Conservation (phyloP, 2,797 vertebrate genomes). For the Sebastes itinus region DNA sequence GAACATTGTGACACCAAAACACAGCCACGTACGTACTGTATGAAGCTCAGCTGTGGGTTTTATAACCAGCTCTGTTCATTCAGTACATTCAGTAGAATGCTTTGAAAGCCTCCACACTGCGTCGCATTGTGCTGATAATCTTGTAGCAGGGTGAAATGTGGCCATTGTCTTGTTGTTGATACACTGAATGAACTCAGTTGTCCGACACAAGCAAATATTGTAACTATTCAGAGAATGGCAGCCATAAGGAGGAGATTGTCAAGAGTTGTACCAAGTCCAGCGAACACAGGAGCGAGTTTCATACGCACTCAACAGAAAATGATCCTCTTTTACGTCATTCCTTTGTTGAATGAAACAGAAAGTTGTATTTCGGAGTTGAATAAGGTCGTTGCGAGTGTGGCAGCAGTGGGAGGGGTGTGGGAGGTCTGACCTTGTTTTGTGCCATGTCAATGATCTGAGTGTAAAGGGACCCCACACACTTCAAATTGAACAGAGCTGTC, state of each 20-base stretch:
- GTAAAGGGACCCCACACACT: constrained; percentile 27
- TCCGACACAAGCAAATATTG: constrained; percentile 82
- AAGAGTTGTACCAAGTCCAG: constrained; percentile 19
- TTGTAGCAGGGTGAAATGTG: constrained; percentile 71
- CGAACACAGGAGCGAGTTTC: constrained; percentile 31
- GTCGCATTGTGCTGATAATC: constrained; percentile 76
- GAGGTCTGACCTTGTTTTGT: constrained; percentile 59
- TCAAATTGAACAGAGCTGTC: constrained; percentile 27
- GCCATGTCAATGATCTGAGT: constrained; percentile 47
- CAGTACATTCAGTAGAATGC: constrained; percentile 58
- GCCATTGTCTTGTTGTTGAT: constrained; percentile 77
- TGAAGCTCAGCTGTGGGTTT: constrained; percentile 74
- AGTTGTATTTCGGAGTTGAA: constrained; percentile 42
- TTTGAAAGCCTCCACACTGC: constrained; percentile 73
- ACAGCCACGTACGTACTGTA: constrained; percentile 56
- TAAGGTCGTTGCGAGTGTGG: constrained; percentile 21
- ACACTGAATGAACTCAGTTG: constrained; percentile 79
- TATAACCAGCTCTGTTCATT: constrained; percentile 69
- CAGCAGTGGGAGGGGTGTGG: constrained; percentile 54
- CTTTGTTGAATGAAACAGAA: constrained; percentile 31
- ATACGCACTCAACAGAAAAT: not conserved
- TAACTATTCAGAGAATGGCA: constrained; percentile 78
- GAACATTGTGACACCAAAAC: constrained; percentile 61
- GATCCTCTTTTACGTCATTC: not conserved
- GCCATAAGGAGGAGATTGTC: constrained; percentile 63